Conservation (phyloP, 2,888 invertebrate species). For the Drosophila phalerata region DNA sequence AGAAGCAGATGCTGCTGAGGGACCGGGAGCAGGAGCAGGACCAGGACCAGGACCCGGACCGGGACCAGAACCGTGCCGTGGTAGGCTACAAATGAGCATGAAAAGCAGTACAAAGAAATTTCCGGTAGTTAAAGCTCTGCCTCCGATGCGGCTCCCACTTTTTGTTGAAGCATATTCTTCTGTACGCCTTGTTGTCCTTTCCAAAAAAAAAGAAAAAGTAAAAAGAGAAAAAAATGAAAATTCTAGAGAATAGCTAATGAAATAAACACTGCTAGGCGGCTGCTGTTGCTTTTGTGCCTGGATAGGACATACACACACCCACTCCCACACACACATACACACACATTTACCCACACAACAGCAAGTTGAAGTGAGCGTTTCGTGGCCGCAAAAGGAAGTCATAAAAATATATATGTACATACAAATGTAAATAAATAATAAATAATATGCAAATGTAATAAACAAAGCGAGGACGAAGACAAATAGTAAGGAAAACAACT, state of each 20-base stretch:
- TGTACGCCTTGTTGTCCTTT: conserved; percentile 40
- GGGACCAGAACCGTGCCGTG: conserved; percentile 37
- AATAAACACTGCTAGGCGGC: conserved; percentile 67
- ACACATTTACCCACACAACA: conserved; percentile 20
- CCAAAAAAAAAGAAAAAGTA: conserved; percentile 26
- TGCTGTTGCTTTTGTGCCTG: conserved; percentile 24
- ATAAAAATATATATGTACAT: conserved; percentile 65
- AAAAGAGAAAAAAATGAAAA: conserved; percentile 27
- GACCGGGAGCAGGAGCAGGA: background rate
- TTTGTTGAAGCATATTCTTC: conserved; percentile 63
- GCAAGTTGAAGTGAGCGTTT: conserved; percentile 43
- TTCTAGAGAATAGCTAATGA: conserved; percentile 78
- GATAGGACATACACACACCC: conserved; percentile 13
- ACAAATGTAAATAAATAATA: conserved; percentile 78
- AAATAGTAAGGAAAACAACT: conserved; percentile 29
- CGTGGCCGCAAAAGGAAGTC: conserved; percentile 61
- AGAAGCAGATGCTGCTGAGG: background rate
- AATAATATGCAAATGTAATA: conserved; percentile 81
- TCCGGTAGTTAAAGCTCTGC: conserved; percentile 78
- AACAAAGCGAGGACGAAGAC: conserved; percentile 68
- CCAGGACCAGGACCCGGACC: background rate
- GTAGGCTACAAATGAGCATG: conserved; percentile 66
- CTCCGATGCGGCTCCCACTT: conserved; percentile 48
- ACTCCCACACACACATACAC: conserved; percentile 3
- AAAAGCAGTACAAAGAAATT: conserved; percentile 80